These are phyloP conservation scores for Dolichallabes microphthalmus DNA, from an alignment of 2,113 vertebrate species.

Conservation along the genomic window DNA sequence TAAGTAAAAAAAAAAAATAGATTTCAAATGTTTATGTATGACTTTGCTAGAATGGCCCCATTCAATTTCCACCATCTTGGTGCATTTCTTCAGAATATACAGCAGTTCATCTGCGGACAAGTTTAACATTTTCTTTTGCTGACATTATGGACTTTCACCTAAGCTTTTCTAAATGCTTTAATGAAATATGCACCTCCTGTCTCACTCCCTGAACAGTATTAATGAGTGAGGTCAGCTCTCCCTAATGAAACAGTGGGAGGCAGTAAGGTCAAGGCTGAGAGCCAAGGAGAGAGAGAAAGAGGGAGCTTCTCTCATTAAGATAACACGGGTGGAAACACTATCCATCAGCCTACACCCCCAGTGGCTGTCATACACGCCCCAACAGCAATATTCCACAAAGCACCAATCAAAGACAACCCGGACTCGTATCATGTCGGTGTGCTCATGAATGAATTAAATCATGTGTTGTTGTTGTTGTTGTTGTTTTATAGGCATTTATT, in stretches of 20 bases:
- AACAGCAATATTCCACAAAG: constrained; percentile 32
- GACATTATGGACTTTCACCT: constrained; percentile 11
- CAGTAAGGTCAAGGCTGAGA: constrained; percentile 65
- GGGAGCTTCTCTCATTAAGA: constrained; percentile 70
- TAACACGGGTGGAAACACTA: constrained; percentile 76
- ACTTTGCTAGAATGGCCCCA: not conserved
- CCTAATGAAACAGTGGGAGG: constrained; percentile 67
- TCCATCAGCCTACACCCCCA: constrained; percentile 65
- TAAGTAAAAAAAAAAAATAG: not conserved
- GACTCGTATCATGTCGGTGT: not conserved
- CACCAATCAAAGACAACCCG: constrained; percentile 15
- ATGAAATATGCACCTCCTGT: constrained; percentile 19
- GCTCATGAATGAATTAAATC: not conserved
- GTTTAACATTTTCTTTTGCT: not conserved
- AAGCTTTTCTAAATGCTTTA: not conserved
- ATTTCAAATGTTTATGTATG: not conserved
- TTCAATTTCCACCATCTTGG: not conserved
- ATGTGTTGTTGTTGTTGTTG: not conserved
- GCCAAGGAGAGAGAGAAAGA: constrained; percentile 62
- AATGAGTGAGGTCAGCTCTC: constrained; percentile 64
- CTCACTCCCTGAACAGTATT: constrained; percentile 43
- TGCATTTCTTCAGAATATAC: not conserved
- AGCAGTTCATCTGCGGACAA: not conserved
- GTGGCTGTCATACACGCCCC: constrained; percentile 37
- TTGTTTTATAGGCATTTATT: not conserved